These are phyloP conservation scores for Manacus vitellinus DNA, from an alignment of 2,113 vertebrate species.

Conservation along the genomic window DNA sequence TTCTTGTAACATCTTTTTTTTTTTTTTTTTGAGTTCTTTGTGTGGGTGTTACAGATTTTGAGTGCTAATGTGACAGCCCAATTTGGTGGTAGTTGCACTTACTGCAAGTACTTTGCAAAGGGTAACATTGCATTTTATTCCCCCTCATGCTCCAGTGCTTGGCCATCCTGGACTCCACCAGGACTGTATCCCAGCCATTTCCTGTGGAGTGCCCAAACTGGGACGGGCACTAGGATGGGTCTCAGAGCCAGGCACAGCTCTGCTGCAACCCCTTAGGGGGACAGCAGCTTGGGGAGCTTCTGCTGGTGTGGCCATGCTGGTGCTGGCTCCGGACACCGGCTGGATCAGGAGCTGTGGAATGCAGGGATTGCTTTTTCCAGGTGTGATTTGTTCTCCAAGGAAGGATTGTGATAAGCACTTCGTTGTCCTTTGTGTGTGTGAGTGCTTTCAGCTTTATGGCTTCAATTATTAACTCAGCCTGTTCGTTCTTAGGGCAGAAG, in stretches of 20 bases:
- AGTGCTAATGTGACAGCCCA: neutral
- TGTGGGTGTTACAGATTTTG: neutral
- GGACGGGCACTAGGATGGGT: rapidly evolving
- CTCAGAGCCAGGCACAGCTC: too few relatives aligned
- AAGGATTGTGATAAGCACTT: neutral
- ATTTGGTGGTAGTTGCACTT: neutral
- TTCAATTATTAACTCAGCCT: neutral
- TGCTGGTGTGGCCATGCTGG: neutral
- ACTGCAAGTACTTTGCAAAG: neutral
- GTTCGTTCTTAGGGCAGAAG: neutral
- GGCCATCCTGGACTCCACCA: neutral
- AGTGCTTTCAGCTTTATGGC: neutral
- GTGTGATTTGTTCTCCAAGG: neutral
- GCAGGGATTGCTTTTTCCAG: neutral
- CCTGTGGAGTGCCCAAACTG: neutral
- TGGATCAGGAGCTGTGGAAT: neutral
- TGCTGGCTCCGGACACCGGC: neutral
- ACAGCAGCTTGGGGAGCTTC: neutral
- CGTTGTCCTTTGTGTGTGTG: neutral
- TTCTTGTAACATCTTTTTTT: neutral
- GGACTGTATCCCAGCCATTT: neutral
- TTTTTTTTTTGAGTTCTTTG: neutral
- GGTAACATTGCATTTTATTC: neutral
- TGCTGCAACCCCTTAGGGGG: rapidly evolving
- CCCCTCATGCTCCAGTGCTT: neutral